These are phyloP conservation scores for Brachypodius melanocephalos DNA, from an alignment of 2,113 vertebrate genomes.

Conservation along the genomic window DNA sequence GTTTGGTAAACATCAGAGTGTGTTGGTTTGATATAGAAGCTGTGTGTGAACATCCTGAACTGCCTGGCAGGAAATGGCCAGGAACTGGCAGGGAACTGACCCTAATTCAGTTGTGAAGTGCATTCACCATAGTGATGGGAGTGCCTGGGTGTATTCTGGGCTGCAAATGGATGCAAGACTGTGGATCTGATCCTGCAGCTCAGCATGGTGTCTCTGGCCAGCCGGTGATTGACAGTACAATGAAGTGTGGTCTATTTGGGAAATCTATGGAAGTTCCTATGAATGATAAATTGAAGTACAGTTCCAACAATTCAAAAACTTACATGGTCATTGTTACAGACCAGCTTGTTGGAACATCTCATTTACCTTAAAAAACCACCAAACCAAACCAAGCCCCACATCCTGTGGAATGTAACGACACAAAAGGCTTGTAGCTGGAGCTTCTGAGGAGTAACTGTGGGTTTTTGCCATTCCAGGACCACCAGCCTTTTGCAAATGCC, in stretches of 20 bases:
- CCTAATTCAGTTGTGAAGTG: not conserved
- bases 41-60: slow-evolving; percentile 18
- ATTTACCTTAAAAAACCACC: not conserved
- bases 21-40: slow-evolving; percentile 45
- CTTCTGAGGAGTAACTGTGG: not conserved
- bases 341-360: not conserved
- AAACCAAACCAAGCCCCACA: accelerated
- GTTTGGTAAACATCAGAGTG: slow-evolving; percentile 69
- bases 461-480: slow-evolving; percentile 78
- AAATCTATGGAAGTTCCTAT: not conserved
- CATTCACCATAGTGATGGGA: not conserved
- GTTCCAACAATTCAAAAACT: not conserved
- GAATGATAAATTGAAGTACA: not conserved
- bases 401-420: not conserved
- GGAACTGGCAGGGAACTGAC: not conserved
- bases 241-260: not conserved
- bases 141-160: not conserved
- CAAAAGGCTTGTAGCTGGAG: accelerated
- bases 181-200: not conserved
- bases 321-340: not conserved
- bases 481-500: slow-evolving; percentile 94
- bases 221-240: not conserved
- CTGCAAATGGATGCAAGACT: not conserved
- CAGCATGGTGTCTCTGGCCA: not conserved
- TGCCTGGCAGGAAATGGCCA: not conserved